Evolutionary conservation across 2,113 vertebrate species (phyloP).

Genomic region (Sakesphorus luctuosus): DNA sequence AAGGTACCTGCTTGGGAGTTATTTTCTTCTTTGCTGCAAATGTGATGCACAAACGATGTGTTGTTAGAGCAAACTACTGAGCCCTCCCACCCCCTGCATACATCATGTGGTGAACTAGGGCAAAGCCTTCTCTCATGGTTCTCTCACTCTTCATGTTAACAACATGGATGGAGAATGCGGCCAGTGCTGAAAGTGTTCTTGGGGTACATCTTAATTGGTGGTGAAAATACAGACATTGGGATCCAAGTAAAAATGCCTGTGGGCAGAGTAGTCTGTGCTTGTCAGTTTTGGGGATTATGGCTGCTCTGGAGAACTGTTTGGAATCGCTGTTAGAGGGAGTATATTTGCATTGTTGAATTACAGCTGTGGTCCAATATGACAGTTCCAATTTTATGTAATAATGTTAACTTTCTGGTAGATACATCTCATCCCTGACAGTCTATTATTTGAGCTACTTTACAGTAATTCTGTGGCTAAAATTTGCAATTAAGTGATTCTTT

Average conservation of each 20-base stretch:
- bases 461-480: neutral
- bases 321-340: neutral
- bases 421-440: neutral
- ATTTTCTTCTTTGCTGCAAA: neutral
- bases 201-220: neutral
- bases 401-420: neutral
- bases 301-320: neutral
- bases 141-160: neutral
- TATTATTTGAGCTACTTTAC: neutral
- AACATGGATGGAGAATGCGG: neutral
- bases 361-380: neutral
- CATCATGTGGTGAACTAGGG: neutral
- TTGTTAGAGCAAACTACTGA: neutral
- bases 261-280: neutral
- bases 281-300: neutral
- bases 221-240: neutral
- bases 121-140: neutral
- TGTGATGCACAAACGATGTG: rapidly evolving
- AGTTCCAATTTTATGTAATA: neutral
- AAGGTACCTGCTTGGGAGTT: neutral
- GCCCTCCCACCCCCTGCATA: neutral
- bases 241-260: neutral
- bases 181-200: neutral
- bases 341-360: neutral
- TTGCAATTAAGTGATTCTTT: neutral